Evolutionary conservation across 2,113 vertebrate genomes (phyloP), one percentile per base, ranked within the genome.

Genomic region (Leucoraja erinaceus): DNA sequence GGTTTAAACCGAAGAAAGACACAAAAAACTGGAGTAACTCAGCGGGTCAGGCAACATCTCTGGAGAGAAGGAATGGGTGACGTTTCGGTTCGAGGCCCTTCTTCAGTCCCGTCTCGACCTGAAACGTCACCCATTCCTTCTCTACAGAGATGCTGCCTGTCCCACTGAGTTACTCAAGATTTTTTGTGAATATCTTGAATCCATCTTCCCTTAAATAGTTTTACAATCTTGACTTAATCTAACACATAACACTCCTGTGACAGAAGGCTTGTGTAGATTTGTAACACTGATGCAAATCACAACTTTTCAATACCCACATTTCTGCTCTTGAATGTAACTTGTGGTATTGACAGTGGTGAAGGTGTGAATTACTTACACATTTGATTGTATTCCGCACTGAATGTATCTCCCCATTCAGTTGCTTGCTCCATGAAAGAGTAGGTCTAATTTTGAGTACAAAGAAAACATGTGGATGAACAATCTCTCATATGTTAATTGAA

Each of bases 291-390:
- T 61, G 10, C 28, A 11, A 86, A 86, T 86, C 56, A 86, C 54
- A 63, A 31, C n/a, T 61, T 12, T 31, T 61, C 25, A 31, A 5
- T 86, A 86, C 28, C 83, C 83, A 86, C 28, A 63, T n/a, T 63
- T 63, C 2, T 86, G 11, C 61, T 61, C 83, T 63, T 59, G 25
- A 16, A 63, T 61, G 81, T 86, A 28, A 63, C 28, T 31, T 63
- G 56, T n/a, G 56, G 5, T 63, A 5, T n/a, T 86, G 18, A 31
- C 56, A 28, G 54, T 0, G 81, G 83, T 86, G 56, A 86, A 63
- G 83, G 83, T 86, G 83, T 86, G 83, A 86, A 86, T n/a, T 86
- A 31, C 61, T 86, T 28, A 28, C 61, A 28, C 25, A 63, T 63
- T n/a, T 86, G 16, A 10, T 63, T 86, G 56, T n/a, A 63, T 86